Conservation (phyloP, 53 echinoderm and acorn worm species). For the Astropecten irregularis region DNA sequence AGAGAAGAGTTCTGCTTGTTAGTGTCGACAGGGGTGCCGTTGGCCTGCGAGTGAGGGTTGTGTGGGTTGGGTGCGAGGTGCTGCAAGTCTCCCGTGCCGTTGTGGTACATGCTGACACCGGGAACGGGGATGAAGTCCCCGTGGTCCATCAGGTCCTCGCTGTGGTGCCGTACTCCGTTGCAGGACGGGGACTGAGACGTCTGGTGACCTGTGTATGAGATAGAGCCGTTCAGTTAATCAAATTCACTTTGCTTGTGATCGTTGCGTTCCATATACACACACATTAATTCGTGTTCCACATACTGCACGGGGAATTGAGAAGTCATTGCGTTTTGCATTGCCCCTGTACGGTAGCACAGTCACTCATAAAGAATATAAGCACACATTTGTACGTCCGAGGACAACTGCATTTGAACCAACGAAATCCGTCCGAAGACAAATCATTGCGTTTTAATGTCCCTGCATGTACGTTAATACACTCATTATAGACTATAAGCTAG, state of each 20-base stretch:
- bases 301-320: no score
- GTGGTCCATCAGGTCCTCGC: neutral
- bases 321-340: no score
- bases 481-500: no score
- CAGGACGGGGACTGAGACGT: conserved; percentile 36
- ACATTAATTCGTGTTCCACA: no score
- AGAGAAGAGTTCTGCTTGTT: conserved; percentile 71
- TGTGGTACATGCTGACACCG: conserved; percentile 55
- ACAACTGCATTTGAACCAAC: no score
- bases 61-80: conserved; percentile 28
- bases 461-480: no score
- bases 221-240: neutral
- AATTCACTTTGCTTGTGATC: neutral
- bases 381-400: no score
- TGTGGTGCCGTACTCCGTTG: conserved; percentile 11
- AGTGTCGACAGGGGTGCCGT: conserved; percentile 31
- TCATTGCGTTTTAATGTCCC: no score
- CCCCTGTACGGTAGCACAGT: no score
- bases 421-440: no score
- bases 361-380: no score
- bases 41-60: conserved; percentile 36
- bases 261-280: no score
- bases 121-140: conserved; percentile 44
- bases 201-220: neutral
- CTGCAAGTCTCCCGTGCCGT: conserved; percentile 33